phyloP scores from a whole-genome alignment of 2,797 vertebrate genomes.

The Oryzias sinensis region DNA sequence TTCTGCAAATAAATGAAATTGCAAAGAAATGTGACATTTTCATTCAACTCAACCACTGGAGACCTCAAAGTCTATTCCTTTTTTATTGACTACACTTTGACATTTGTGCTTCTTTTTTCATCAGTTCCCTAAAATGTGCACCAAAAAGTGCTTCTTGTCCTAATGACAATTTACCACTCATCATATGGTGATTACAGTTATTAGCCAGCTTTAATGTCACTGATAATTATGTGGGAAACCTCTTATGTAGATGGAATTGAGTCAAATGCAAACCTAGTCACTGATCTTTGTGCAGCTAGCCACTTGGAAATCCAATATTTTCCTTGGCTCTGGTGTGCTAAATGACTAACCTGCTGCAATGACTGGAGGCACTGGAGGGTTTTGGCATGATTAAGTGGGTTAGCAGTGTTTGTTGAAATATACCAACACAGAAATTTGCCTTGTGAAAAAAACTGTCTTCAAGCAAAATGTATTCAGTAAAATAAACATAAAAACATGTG shows the following conservation, averaged over 20 bases:
- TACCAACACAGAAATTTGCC: constrained; percentile 59
- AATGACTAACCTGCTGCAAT: constrained; percentile 63
- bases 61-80: no score
- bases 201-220: constrained; percentile 21
- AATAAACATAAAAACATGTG: no score
- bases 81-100: no score
- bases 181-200: constrained; percentile 5
- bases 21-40: constrained; percentile 29
- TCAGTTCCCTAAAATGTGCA: background rate
- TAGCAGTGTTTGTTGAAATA: constrained; percentile 51
- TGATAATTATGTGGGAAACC: background rate
- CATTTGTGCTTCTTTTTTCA: constrained; percentile 4
- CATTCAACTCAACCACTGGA: constrained; percentile 21
- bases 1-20: constrained; percentile 60
- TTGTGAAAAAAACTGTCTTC: no score
- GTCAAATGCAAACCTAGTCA: constrained; percentile 10
- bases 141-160: constrained; percentile 5
- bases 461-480: no score
- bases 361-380: constrained; percentile 54
- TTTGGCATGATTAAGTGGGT: constrained; percentile 63
- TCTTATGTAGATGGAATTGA: constrained; percentile 7
- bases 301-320: constrained; percentile 57
- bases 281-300: constrained; percentile 52
- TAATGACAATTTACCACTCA: constrained; percentile 1
- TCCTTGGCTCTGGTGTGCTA: constrained; percentile 59